Conservation (phyloP, 1,140 invertebrate genomes). For the Hormaphis cornu region DNA sequence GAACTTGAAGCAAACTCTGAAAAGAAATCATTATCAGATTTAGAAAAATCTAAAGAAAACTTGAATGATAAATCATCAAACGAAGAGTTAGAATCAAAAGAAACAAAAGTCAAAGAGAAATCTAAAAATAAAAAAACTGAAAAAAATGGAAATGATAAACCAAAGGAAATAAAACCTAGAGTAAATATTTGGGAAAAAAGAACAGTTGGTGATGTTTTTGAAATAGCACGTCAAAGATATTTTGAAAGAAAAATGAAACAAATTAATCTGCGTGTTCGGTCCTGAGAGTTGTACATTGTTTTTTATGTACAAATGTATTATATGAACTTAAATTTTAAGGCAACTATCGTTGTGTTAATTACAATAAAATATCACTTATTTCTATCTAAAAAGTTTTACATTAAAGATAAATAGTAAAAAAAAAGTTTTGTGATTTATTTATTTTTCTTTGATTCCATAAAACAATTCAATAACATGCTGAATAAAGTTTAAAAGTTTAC, state of each 20-base stretch:
- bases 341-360: no score
- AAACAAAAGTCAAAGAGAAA: constrained; percentile 39
- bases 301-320: no score
- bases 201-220: constrained; percentile 69
- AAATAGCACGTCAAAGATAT: constrained; percentile 69
- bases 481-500: background rate
- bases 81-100: background rate
- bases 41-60: background rate
- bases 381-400: no score
- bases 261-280: background rate
- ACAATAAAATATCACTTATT: no score
- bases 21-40: constrained; percentile 13
- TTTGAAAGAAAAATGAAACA: constrained; percentile 60
- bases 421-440: background rate
- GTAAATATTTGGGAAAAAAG: constrained; percentile 69
- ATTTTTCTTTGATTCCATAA: background rate
- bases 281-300: background rate
- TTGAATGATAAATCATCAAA: background rate
- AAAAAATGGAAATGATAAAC: constrained; percentile 37
- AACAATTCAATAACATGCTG: background rate
- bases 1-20: constrained; percentile 22
- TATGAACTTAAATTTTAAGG: no score
- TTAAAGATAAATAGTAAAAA: background rate
- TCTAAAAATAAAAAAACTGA: constrained; percentile 35
- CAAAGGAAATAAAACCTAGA: constrained; percentile 36